Percentiles rank a stretch among this genome's conserved stretches.
Evolutionary conservation across 2,797 vertebrate species (phyloP).

Genomic region (Crocidura indochinensis): DNA sequence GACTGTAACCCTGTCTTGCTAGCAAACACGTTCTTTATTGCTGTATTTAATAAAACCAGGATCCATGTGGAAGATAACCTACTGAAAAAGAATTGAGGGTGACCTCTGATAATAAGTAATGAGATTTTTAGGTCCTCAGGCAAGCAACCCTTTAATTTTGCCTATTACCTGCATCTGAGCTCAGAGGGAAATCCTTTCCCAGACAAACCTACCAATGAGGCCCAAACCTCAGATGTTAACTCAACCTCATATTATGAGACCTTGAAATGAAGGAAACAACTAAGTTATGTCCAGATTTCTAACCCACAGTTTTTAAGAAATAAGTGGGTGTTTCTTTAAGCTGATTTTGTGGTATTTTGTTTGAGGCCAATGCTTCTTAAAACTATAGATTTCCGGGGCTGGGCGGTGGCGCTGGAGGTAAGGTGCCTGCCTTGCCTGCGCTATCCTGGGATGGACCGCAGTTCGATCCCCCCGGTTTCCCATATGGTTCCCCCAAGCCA

Average conservation of each 20-base stretch:
- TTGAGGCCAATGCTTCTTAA: constrained; percentile 19
- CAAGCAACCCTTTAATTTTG: constrained; percentile 24
- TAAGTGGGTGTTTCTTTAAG: constrained; percentile 28
- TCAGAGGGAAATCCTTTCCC: not conserved
- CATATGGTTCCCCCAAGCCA: too few species aligned
- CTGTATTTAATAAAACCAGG: constrained; percentile 26
- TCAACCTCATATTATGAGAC: not conserved
- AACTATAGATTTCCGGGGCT: constrained; percentile 10
- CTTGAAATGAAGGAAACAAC: constrained; percentile 38
- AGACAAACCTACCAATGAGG: constrained; percentile 29
- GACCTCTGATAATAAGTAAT: not conserved
- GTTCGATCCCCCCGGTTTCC: too few species aligned
- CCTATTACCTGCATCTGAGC: not conserved
- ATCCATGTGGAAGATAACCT: not conserved
- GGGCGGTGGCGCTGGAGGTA: too few species aligned
- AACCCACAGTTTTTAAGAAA: constrained; percentile 26
- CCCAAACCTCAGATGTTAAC: not conserved
- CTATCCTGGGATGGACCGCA: too few species aligned
- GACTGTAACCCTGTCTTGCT: constrained; percentile 13
- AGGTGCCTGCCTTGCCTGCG: too few species aligned
- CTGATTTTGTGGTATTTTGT: constrained; percentile 48
- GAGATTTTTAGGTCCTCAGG: not conserved
- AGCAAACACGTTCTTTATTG: not conserved
- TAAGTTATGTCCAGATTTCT: constrained; percentile 30
- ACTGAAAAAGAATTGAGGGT: constrained; percentile 13